Base-by-base conservation (phyloP, 2,888 invertebrate genomes). In the Hecatera dysodea region DNA sequence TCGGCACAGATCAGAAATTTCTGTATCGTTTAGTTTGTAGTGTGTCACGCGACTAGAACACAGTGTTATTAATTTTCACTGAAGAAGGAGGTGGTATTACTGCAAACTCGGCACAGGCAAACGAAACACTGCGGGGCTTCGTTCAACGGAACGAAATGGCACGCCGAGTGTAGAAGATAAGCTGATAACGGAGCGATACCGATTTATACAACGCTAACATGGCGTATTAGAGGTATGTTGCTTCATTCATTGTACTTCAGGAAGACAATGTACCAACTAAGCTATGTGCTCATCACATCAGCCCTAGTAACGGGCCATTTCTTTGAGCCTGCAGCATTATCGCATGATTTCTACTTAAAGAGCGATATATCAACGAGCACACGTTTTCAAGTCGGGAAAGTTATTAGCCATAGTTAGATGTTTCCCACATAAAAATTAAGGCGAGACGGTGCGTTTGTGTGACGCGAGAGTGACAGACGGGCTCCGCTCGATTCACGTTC, bases 171-270 rank as follows among this genome's bases (percentile, higher is more conserved):
- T 86, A 82, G 80, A 80, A 94, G 95, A 96, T 95, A 95, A 95
- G 94, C 94, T 94, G 96, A 96, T 96, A 95, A 96, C 89, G 87
- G 78, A 67, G 89, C 93, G 94, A 95, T 95, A 95, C 88, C 86
- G 86, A 90, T 89, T 92, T 89, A 90, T 89, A 90, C 87, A 87
- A 87, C 86, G 88, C 89, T 88, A 91, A 93, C 88, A 90, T 91
- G 91, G 89, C 89, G 88, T 89, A 90, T 87, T 86, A 82, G 86
- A 84, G 86, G 63, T 76, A 71, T 80, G 76, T 87, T 87, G 82
- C 85, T 85, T 78, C 78, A 84, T 79, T 77, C 72, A 75, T 74
- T 75, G 73, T 78, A 74, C 72, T 59, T 52, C 24, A 72, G 11
- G 59, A 78, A 57, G 59, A 70, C 24, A 56, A 70, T 42, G 59